Evolutionary conservation across 2,113 vertebrate genomes (phyloP).

Genomic region (Thunnus maccoyii): DNA sequence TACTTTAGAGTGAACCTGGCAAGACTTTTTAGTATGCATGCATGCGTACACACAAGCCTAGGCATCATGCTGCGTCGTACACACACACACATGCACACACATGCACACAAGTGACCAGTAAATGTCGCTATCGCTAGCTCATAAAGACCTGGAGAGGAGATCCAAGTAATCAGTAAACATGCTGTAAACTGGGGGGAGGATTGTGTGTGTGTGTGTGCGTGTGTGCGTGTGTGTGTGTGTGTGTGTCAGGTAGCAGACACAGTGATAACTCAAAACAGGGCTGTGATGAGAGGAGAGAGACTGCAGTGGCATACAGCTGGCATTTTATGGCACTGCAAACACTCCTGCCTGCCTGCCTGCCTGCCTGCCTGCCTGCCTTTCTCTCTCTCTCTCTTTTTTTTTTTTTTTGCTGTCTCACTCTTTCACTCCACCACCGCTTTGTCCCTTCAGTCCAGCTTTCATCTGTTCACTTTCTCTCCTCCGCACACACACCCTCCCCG

Average conservation of each 20-base stretch:
- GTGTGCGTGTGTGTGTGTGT: constrained; percentile 23
- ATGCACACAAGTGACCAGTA: constrained; percentile 66
- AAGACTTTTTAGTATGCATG: constrained; percentile 13
- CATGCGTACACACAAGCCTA: neutral
- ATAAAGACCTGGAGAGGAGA: constrained; percentile 64
- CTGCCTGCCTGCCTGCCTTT: constrained; percentile 36
- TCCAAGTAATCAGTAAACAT: constrained; percentile 75
- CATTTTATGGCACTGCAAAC: constrained; percentile 70
- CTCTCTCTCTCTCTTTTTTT: neutral
- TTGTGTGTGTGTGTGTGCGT: constrained; percentile 8
- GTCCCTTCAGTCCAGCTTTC: constrained; percentile 18
- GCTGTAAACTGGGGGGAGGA: constrained; percentile 58
- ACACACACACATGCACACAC: constrained; percentile 12
- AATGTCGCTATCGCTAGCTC: constrained; percentile 58
- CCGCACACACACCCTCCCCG: neutral
- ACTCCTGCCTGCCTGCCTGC: constrained; percentile 41
- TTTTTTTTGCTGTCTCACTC: constrained; percentile 34
- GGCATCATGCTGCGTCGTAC: neutral
- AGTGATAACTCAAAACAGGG: constrained; percentile 65
- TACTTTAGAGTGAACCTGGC: constrained; percentile 26
- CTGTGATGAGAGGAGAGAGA: constrained; percentile 65
- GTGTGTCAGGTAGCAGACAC: constrained; percentile 51
- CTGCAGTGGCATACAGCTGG: constrained; percentile 76
- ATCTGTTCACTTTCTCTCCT: neutral
- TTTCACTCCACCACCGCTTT: constrained; percentile 23